Evolutionary conservation across 2,113 vertebrate species (phyloP).

Genomic region (Ovis canadensis): DNA sequence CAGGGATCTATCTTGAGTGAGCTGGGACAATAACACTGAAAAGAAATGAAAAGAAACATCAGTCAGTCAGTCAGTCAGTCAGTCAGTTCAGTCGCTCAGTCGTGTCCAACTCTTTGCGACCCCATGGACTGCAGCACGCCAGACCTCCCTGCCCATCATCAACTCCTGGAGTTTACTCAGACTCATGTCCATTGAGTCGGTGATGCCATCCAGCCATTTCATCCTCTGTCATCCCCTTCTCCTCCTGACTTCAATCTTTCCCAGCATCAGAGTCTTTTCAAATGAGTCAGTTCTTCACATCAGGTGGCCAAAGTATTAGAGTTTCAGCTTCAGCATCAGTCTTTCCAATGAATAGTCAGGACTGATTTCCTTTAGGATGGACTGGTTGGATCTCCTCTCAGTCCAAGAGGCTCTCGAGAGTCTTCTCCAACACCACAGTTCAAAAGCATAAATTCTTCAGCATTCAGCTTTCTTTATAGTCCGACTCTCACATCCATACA

Average conservation of each 20-base stretch:
- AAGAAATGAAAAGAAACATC: slow-evolving; percentile 11
- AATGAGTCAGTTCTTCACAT: background rate
- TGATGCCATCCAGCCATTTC: background rate
- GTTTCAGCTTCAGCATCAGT: background rate
- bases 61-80: background rate
- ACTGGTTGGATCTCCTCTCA: background rate
- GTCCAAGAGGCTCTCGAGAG: background rate
- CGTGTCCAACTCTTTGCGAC: background rate
- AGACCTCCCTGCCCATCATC: background rate
- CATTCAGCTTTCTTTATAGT: background rate
- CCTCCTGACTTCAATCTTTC: background rate
- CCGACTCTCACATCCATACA: background rate
- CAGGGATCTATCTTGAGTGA: background rate
- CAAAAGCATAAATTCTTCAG: background rate
- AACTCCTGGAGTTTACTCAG: background rate
- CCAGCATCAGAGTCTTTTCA: background rate
- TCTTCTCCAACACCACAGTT: background rate
- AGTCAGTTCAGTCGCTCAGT: background rate
- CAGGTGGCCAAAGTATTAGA: background rate
- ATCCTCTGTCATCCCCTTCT: background rate
- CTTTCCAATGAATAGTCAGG: background rate
- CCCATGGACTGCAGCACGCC: background rate
- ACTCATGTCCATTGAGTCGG: background rate
- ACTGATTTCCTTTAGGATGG: background rate
- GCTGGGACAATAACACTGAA: background rate